Percentiles rank a stretch among this genome's conserved stretches.
These are phyloP conservation scores for Phataginus tetradactyla DNA, from an alignment of 2,797 vertebrate genomes.

Conservation along the genomic window DNA sequence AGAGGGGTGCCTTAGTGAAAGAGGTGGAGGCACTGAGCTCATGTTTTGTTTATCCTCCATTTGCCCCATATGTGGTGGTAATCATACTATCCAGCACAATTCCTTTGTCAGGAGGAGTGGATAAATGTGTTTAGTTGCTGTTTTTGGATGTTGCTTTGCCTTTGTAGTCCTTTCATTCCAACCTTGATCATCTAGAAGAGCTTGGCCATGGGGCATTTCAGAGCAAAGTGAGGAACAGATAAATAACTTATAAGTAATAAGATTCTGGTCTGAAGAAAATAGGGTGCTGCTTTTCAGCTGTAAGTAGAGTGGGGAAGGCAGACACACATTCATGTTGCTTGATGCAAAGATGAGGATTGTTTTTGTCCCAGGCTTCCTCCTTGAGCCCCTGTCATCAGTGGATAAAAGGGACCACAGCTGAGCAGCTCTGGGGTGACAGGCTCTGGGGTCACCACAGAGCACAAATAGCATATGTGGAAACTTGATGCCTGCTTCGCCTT, in stretches of 20 bases:
- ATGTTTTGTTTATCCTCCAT: background rate
- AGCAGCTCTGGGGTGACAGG: background rate
- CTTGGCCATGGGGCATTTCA: constrained; percentile 68
- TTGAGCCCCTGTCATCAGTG: background rate
- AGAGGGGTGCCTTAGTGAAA: background rate
- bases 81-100: background rate
- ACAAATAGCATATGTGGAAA: background rate
- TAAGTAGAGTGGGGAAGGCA: constrained; percentile 50
- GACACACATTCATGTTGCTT: constrained; percentile 44
- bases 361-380: constrained; percentile 61
- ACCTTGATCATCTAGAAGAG: constrained; percentile 43
- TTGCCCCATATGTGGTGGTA: background rate
- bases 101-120: constrained; percentile 6
- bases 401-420: background rate
- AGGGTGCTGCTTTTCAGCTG: constrained; percentile 62
- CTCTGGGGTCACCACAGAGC: background rate
- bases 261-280: constrained; percentile 80
- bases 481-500: constrained; percentile 26
- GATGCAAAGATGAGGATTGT: constrained; percentile 51
- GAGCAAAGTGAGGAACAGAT: constrained; percentile 74
- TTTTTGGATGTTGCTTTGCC: constrained; percentile 12
- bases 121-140: constrained; percentile 53
- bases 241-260: constrained; percentile 77
- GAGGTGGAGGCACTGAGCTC: background rate
- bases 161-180: constrained; percentile 65